These are phyloP conservation scores for Drosophila stalkeri DNA, from an alignment of 2,888 invertebrate species.

Conservation along the genomic window DNA sequence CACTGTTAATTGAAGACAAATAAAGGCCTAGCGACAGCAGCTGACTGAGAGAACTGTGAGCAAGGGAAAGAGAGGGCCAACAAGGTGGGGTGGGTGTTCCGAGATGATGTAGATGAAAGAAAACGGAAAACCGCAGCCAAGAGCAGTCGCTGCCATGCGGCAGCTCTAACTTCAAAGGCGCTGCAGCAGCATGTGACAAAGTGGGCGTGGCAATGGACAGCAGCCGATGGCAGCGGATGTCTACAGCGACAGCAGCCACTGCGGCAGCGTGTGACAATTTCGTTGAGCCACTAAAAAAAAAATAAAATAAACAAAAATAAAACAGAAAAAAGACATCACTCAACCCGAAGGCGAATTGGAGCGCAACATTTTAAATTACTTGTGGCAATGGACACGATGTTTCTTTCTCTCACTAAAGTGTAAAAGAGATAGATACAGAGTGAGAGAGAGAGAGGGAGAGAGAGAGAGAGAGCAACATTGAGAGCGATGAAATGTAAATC, in stretches of 20 bases:
- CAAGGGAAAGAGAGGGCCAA: not conserved
- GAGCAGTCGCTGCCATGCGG: slow-evolving; percentile 24
- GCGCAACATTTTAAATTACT: slow-evolving; percentile 71
- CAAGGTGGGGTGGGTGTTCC: slow-evolving; percentile 8
- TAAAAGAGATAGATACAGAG: not conserved
- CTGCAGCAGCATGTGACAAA: slow-evolving; percentile 32
- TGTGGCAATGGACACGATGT: slow-evolving; percentile 56
- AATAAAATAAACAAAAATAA: slow-evolving; percentile 6
- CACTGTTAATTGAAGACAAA: slow-evolving; percentile 80
- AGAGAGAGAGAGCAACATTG: not conserved
- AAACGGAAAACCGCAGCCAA: slow-evolving; percentile 55
- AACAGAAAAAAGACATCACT: slow-evolving; percentile 47
- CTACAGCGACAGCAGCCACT: slow-evolving; percentile 22
- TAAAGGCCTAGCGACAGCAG: slow-evolving; percentile 44
- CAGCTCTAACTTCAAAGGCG: slow-evolving; percentile 56
- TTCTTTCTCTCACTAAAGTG: slow-evolving; percentile 21
- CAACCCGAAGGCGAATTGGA: slow-evolving; percentile 62
- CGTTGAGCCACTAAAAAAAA: slow-evolving; percentile 35
- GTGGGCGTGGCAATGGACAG: slow-evolving; percentile 36
- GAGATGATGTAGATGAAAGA: slow-evolving; percentile 40
- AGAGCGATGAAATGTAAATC: not conserved
- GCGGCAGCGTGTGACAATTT: slow-evolving; percentile 62
- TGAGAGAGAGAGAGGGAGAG: not conserved
- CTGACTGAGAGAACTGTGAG: slow-evolving; percentile 1
- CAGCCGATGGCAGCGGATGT: slow-evolving; percentile 3